Evolutionary conservation across 2,797 vertebrate genomes (phyloP).

Genomic region (Hephaestus fuliginosus): DNA sequence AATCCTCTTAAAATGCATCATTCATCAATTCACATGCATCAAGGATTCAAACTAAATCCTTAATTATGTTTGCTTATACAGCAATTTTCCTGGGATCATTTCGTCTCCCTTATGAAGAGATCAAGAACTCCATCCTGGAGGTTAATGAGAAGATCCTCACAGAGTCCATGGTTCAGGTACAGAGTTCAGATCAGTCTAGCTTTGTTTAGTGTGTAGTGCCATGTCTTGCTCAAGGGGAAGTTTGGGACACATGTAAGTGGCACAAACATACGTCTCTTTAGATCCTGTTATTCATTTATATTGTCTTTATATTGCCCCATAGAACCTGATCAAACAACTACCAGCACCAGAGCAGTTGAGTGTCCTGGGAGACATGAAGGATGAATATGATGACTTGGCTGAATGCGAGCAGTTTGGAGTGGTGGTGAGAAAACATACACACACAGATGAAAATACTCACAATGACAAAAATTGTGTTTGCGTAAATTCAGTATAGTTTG

Average conservation of each 20-base stretch:
- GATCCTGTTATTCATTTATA: background rate
- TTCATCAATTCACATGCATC: no score
- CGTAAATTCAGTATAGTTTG: background rate
- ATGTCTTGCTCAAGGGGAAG: background rate
- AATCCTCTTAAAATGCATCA: background rate
- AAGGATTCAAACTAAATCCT: background rate
- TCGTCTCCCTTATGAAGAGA: slow-evolving; percentile 90
- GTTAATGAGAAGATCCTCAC: slow-evolving; percentile 89
- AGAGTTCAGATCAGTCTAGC: slow-evolving; percentile 3
- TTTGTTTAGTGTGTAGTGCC: background rate
- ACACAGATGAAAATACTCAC: background rate
- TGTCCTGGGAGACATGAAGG: slow-evolving; percentile 87
- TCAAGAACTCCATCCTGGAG: slow-evolving; percentile 89
- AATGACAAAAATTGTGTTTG: background rate
- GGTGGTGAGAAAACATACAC: slow-evolving; percentile 83
- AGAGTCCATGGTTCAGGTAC: slow-evolving; percentile 90
- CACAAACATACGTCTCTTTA: background rate
- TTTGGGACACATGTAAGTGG: background rate
- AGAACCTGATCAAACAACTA: slow-evolving; percentile 92
- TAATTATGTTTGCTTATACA: slow-evolving; percentile 63
- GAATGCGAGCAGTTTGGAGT: slow-evolving; percentile 92
- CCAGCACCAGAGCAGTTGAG: slow-evolving; percentile 86
- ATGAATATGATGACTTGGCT: slow-evolving; percentile 91
- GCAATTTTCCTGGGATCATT: slow-evolving; percentile 92
- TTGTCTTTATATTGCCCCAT: slow-evolving; percentile 24